Evolutionary conservation across 92 coral and sea anemone species (phyloP), one percentile per base, ranked within the genome.

Genomic region (Palythoa grandis): DNA sequence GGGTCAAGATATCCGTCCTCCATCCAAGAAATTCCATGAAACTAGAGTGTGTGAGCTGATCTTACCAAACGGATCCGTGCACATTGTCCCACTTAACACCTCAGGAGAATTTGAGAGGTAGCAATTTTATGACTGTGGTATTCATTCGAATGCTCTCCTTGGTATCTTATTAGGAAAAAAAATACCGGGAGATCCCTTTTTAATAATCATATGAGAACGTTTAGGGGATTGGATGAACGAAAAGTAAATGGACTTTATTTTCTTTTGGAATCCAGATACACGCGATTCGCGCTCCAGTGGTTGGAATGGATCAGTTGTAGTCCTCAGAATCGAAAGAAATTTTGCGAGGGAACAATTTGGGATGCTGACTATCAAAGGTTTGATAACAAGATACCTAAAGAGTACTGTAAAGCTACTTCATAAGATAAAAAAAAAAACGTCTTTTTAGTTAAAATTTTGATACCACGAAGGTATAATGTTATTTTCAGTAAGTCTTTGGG

Each of bases 301-400:
- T 72, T 78, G 56, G 92, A 92, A 23, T 94, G 98, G 98, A 76
- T 88, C 9, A 60, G 70, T 38, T 70, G 92, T 37, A 77, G 93
- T 19, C 86, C 98, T 52, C 65, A 88, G 85, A 83, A 94, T 77
- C 85, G 95, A 60, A 53, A 73, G n/a, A 50, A 48, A 4, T 91
- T 93, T 76, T 93, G 90, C 71, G 87, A 89, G 37, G 92, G 89
- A 76, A 85, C 97, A 20, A 38, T 93, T 23, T 93, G 94, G 91
- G 93, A 93, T 85, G 89, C 87, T 22, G 82, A 88, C 16, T 83
- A 76, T 74, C 77, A 87, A 76, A 88, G 93, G 96, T 93, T 53
- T 69, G 76, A 68, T 24, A 38, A 25, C 10, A 56, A 53, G 8
- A 7, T 19, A 38, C 11, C 15, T 53, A 23, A n/a, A n/a, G 17